These are phyloP conservation scores for Ceratitis capitata DNA, from an alignment of 1,140 invertebrate genomes.

Conservation along the genomic window DNA sequence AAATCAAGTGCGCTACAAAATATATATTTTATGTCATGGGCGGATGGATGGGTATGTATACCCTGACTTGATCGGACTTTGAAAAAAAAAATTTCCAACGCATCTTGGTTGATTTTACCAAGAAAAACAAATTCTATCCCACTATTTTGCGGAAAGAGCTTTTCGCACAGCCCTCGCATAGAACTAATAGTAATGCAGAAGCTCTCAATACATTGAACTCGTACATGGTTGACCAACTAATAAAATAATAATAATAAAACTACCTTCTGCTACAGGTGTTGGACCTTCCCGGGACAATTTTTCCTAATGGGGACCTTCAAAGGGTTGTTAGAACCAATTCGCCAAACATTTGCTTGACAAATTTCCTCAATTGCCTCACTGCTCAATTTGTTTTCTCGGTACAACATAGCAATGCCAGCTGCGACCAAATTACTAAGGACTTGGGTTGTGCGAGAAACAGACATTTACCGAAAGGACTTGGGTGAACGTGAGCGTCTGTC, in stretches of 20 bases:
- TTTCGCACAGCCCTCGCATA: no score
- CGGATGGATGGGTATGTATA: neutral
- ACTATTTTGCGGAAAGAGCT: no score
- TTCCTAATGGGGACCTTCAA: neutral
- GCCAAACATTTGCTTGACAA: neutral
- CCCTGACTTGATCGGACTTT: no score
- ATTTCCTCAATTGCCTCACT: neutral
- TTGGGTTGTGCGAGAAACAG: neutral
- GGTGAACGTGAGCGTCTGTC: neutral
- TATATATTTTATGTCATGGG: neutral
- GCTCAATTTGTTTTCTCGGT: neutral
- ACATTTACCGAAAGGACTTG: neutral
- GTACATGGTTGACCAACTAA: no score
- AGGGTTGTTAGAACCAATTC: neutral
- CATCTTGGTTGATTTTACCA: no score
- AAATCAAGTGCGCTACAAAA: neutral
- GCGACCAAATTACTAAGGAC: neutral
- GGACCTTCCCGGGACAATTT: no score
- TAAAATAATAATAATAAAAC: no score
- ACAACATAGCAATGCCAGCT: neutral
- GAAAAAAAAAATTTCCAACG: no score
- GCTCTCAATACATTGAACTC: no score
- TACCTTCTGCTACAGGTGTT: no score
- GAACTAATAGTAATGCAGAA: no score
- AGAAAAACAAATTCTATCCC: no score